Evolutionary conservation across 2,797 vertebrate species (phyloP).

Genomic region (Lutjanus campechanus): DNA sequence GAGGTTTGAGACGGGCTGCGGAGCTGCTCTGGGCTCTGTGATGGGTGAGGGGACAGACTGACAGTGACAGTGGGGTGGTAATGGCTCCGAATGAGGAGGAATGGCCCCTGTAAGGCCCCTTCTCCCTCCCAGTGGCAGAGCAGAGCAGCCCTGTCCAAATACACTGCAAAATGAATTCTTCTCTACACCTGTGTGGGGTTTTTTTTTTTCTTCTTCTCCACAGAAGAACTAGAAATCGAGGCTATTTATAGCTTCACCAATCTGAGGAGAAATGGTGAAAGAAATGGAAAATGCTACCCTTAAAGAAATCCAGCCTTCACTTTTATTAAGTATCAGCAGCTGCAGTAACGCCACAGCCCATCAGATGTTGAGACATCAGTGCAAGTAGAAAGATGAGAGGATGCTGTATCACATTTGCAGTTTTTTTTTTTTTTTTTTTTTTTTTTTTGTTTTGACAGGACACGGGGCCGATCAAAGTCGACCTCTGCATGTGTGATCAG

Average conservation of each 20-base stretch:
- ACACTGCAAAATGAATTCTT: constrained; percentile 71
- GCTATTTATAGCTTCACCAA: constrained; percentile 70
- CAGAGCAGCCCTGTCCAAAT: constrained; percentile 68
- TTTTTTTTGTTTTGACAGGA: constrained; percentile 20
- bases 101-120: constrained; percentile 73
- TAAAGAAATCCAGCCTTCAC: constrained; percentile 52
- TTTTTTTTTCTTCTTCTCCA: constrained; percentile 9
- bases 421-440: constrained; percentile 34
- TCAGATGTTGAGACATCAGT: constrained; percentile 62
- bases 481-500: constrained; percentile 44
- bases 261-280: constrained; percentile 50
- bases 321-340: constrained; percentile 62
- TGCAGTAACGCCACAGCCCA: constrained; percentile 38
- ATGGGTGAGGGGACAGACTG: constrained; percentile 81
- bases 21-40: constrained; percentile 71
- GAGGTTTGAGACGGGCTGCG: constrained; percentile 65
- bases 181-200: constrained; percentile 57
- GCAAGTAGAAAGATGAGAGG: constrained; percentile 40
- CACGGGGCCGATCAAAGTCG: constrained; percentile 46
- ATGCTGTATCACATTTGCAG: constrained; percentile 43
- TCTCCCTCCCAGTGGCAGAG: constrained; percentile 51
- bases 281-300: constrained; percentile 59
- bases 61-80: constrained; percentile 81
- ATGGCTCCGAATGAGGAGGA: constrained; percentile 81
- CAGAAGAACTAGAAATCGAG: constrained; percentile 46